These are phyloP conservation scores for Pseudochirops corinnae DNA, from an alignment of 2,797 vertebrate genomes.

Conservation along the genomic window DNA sequence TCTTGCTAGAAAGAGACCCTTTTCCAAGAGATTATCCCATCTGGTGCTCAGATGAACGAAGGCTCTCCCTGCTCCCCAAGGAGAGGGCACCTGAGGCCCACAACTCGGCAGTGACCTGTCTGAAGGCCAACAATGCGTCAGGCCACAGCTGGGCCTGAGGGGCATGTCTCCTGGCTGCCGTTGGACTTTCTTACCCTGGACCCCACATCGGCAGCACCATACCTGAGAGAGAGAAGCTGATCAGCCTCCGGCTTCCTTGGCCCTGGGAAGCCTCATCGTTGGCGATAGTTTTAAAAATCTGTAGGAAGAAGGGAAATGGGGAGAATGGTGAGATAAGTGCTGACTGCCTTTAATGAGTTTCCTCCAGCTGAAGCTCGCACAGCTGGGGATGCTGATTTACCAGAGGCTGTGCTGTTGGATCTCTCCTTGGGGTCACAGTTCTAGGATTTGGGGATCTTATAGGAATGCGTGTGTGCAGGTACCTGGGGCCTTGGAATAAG, in stretches of 20 bases:
- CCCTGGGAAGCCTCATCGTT: slow-evolving; percentile 90
- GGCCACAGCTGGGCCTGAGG: neutral
- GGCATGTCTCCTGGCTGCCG: neutral
- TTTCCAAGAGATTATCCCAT: neutral
- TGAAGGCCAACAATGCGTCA: neutral
- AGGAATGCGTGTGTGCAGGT: accelerated
- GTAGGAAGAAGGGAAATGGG: slow-evolving; percentile 75
- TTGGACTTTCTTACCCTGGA: neutral
- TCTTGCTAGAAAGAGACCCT: neutral
- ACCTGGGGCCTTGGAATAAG: neutral
- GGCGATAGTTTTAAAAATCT: slow-evolving; percentile 94
- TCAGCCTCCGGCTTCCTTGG: slow-evolving; percentile 93
- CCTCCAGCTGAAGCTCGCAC: slow-evolving; percentile 20
- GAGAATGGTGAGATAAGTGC: slow-evolving; percentile 64
- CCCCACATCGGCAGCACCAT: slow-evolving; percentile 67
- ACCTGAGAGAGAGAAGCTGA: slow-evolving; percentile 98
- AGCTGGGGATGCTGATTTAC: neutral
- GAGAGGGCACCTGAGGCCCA: neutral
- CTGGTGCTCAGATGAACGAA: neutral
- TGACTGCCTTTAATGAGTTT: slow-evolving; percentile 18
- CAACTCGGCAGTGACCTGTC: neutral
- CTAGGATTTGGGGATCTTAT: neutral
- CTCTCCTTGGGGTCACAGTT: neutral
- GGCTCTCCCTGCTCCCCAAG: neutral
- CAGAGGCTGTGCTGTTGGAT: neutral